Evolutionary conservation across 2,888 invertebrate genomes (phyloP).

Genomic region (Zaprionus bogoriensis): DNA sequence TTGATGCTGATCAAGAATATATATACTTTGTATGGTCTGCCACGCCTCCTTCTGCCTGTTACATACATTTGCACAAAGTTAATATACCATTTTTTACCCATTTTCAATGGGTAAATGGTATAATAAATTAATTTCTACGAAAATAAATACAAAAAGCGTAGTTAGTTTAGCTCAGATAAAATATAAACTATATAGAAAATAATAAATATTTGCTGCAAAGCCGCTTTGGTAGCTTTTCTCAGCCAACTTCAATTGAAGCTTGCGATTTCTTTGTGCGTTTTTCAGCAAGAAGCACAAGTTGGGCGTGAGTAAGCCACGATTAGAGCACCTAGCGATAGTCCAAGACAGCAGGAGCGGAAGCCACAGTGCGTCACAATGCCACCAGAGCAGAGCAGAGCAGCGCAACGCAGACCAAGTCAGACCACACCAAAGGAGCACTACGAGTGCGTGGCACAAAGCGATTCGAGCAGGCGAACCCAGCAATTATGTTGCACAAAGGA

Average conservation of each 20-base stretch:
- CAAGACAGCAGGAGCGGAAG: slow-evolving; percentile 25
- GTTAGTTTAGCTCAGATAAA: too few species aligned
- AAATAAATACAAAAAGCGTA: too few species aligned
- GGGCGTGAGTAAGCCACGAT: slow-evolving; percentile 46
- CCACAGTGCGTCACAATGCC: slow-evolving; percentile 18
- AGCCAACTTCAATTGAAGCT: background rate
- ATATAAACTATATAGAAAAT: too few species aligned
- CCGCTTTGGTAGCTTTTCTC: too few species aligned
- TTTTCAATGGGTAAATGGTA: too few species aligned
- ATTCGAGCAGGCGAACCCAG: slow-evolving; percentile 34
- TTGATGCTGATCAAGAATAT: too few species aligned
- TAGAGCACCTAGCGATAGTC: slow-evolving; percentile 55
- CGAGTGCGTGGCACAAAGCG: slow-evolving; percentile 19
- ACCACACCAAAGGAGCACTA: background rate
- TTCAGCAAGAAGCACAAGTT: slow-evolving; percentile 10
- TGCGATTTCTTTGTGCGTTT: background rate
- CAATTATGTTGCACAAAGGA: slow-evolving; percentile 68
- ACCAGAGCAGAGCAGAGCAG: background rate
- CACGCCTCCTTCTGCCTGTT: too few species aligned
- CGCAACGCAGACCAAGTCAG: background rate
- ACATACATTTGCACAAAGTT: too few species aligned
- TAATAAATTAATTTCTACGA: too few species aligned
- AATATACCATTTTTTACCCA: too few species aligned
- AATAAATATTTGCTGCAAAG: too few species aligned
- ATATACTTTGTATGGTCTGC: too few species aligned